phyloP scores from a whole-genome alignment of 37 sponge, comb jelly and placozoan genomes.

The Tethya wilhelma region DNA sequence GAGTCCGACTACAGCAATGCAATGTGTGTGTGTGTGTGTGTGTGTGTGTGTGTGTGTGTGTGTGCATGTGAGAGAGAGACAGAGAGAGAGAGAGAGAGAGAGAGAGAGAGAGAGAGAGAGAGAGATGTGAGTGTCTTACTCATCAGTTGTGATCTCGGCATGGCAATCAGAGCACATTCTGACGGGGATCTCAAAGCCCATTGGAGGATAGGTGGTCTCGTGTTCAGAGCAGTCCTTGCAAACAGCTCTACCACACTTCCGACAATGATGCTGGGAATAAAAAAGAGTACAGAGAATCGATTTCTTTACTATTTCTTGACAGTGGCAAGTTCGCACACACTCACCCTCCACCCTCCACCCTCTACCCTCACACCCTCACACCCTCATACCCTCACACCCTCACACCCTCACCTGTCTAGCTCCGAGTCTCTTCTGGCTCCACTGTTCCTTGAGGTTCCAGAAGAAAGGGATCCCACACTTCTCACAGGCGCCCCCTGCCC shows the following conservation, averaged over 20 bases:
- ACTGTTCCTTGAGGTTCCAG: slow-evolving; percentile 97
- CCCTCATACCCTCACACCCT: not conserved
- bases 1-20: slow-evolving; percentile 53
- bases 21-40: not conserved
- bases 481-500: slow-evolving; percentile 83
- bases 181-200: slow-evolving; percentile 97
- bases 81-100: no score
- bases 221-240: slow-evolving; percentile 81
- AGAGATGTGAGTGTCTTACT: slow-evolving; percentile 77
- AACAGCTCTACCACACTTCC: slow-evolving; percentile 95
- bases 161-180: slow-evolving; percentile 95
- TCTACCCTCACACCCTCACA: not conserved
- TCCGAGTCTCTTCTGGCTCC: slow-evolving; percentile 83
- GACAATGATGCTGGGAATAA: slow-evolving; percentile 93
- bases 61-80: no score
- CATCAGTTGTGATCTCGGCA: slow-evolving; percentile 77
- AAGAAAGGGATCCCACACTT: slow-evolving; percentile 94
- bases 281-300: not conserved
- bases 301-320: no score
- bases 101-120: no score
- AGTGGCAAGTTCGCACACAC: not conserved
- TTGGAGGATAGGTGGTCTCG: slow-evolving; percentile 83
- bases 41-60: slow-evolving; percentile 1
- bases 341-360: not conserved
- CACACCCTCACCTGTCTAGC: slow-evolving; percentile 83